Base-by-base conservation (phyloP, 2,113 vertebrate species). In the Acanthochromis polyacanthus region DNA sequence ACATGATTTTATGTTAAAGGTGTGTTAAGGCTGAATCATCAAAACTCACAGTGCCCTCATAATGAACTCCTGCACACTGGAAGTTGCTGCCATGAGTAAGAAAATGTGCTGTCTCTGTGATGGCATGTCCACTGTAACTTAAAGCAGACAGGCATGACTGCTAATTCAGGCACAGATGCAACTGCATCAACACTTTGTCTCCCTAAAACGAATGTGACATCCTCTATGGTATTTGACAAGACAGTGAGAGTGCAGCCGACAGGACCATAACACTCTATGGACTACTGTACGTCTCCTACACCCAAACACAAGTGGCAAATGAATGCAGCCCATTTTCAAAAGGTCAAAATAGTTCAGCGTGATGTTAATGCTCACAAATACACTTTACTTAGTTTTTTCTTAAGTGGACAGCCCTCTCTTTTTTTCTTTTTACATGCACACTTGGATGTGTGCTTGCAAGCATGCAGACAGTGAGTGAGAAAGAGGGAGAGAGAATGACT, bases 181-280 rank as follows among this genome's bases (percentile, higher is more conserved):
- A 71, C 60, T 71, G 76, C 78, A 67, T 80, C 71, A 60, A 81
- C 78, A 78, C 56, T 45, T 55, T 68, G 75, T 85, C 80, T 66
- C 70, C 17, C 52, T 76, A 38, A 65, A 76, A 76, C 75, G 4
- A 76, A 86, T 58, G 38, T 75, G 83, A 88, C 72, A 23, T 75
- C 52, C 12, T 7, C 61, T 14, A 22, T n/a, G 51, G 56, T 79
- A 79, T 84, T 86, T 87, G 81, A 88, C 81, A 76, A 62, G 22
- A 23, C 55, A 22, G 63, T 17, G 67, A 36, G 71, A 59, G 62
- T 28, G 23, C 22, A 43, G 53, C 19, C 14, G 63, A 59, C 59
- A 51, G 38, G 19, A 25, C 62, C 52, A 25, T 36, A 25, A 70
- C 55, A 23, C 38, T 63, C 60, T 45, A 52, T 67, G 55, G 51